Percentiles rank a stretch among this genome's conserved stretches.
Evolutionary conservation across 2,888 invertebrate species (phyloP).

Genomic region (Agriopis marginaria): DNA sequence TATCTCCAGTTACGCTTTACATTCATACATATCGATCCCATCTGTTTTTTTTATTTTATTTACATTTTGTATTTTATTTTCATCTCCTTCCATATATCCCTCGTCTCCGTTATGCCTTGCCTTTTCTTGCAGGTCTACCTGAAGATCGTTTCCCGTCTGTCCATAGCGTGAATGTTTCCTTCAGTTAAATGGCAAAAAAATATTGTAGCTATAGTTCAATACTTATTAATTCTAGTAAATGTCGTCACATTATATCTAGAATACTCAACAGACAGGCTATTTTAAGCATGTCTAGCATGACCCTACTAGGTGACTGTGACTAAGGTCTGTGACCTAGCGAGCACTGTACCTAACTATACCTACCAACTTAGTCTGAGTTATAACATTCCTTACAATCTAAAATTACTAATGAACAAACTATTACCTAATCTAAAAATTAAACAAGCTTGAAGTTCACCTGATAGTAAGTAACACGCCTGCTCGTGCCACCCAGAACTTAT

Average conservation of each 20-base stretch:
- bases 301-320: slow-evolving; percentile 28
- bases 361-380: slow-evolving; percentile 14
- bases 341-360: neutral
- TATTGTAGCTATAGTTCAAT: neutral
- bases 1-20: no score
- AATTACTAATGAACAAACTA: no score
- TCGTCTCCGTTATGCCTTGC: no score
- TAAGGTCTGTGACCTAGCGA: slow-evolving; percentile 43
- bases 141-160: no score
- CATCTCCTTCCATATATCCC: no score
- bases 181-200: neutral
- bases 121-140: no score
- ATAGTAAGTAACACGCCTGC: neutral
- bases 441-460: neutral
- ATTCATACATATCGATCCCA: no score
- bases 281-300: slow-evolving; percentile 30
- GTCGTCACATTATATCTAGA: neutral
- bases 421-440: neutral
- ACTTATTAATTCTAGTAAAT: neutral
- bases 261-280: neutral
- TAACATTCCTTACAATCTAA: slow-evolving; percentile 17
- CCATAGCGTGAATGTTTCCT: neutral
- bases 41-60: no score
- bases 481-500: neutral
- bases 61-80: no score